Evolutionary conservation across 2,888 invertebrate species (phyloP).

Genomic region (Apamea sordens): DNA sequence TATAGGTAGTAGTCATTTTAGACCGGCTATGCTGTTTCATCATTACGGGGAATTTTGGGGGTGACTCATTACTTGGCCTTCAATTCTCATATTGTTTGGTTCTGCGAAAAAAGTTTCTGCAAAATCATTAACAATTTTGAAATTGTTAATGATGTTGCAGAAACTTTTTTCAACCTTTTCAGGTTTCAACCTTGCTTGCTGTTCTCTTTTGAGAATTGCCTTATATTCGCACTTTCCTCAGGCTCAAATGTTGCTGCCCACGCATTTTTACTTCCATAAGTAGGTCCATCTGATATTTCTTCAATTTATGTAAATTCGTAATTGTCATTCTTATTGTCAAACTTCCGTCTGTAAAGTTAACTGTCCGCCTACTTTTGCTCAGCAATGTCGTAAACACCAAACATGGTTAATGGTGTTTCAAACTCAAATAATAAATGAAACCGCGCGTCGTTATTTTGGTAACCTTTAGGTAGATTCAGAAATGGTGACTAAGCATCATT

Average conservation of each 20-base stretch:
- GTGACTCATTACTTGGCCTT: background rate
- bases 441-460: background rate
- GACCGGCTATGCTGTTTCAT: background rate
- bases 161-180: too few relatives aligned
- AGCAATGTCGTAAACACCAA: constrained; percentile 41
- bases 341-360: constrained; percentile 37
- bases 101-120: background rate
- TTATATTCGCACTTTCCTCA: constrained; percentile 14
- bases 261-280: constrained; percentile 8
- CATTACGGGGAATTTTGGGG: background rate
- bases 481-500: constrained; percentile 16
- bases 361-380: constrained; percentile 43
- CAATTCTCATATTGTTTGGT: background rate
- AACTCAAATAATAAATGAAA: constrained; percentile 24
- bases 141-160: too few relatives aligned
- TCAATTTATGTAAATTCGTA: constrained; percentile 39
- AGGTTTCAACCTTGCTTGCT: background rate
- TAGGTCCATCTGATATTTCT: constrained; percentile 25
- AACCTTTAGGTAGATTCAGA: background rate
- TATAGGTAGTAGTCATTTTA: background rate
- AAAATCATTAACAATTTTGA: background rate
- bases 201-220: background rate
- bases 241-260: background rate
- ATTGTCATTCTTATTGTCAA: constrained; percentile 40
- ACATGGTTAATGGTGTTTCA: constrained; percentile 27